Percentiles rank a stretch among this genome's conserved stretches.
phyloP scores from a whole-genome alignment of 2,113 vertebrate genomes.

The Antechinus flavipes region DNA sequence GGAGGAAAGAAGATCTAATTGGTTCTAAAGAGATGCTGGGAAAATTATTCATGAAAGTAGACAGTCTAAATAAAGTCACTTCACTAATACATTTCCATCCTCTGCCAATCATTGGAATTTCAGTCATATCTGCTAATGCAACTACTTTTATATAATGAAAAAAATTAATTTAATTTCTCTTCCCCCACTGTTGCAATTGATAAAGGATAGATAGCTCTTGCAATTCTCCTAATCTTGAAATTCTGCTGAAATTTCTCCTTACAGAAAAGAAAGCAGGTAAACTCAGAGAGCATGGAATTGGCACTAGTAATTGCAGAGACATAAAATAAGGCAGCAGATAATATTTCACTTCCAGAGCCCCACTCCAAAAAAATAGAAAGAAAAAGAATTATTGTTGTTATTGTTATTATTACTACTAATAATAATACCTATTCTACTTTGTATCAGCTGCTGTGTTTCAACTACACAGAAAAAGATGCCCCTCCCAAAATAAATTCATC shows the following conservation, averaged over 20 bases:
- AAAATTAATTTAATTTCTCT: constrained; percentile 58
- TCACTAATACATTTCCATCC: constrained; percentile 11
- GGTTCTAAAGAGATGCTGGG: constrained; percentile 26
- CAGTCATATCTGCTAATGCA: constrained; percentile 56
- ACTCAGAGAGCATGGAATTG: constrained; percentile 80
- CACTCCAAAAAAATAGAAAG: constrained; percentile 25
- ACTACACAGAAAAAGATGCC: not conserved
- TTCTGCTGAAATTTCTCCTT: constrained; percentile 84
- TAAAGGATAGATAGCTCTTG: constrained; percentile 50
- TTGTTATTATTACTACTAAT: not conserved
- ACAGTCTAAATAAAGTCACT: not conserved
- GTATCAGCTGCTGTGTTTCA: not conserved
- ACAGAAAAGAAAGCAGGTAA: constrained; percentile 83
- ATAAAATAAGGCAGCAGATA: constrained; percentile 78
- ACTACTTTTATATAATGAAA: constrained; percentile 63
- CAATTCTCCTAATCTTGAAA: constrained; percentile 77
- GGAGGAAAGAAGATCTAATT: constrained; percentile 12
- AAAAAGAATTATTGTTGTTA: not conserved
- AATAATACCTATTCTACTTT: not conserved
- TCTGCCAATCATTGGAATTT: constrained; percentile 44
- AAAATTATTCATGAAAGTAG: constrained; percentile 23
- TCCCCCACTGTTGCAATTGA: constrained; percentile 52
- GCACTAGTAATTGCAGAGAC: constrained; percentile 77
- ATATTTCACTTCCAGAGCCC: constrained; percentile 72
- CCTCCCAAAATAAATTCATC: not conserved